Evolutionary conservation across 2,113 vertebrate genomes (phyloP).

Genomic region (Gnathonemus longibarbis): DNA sequence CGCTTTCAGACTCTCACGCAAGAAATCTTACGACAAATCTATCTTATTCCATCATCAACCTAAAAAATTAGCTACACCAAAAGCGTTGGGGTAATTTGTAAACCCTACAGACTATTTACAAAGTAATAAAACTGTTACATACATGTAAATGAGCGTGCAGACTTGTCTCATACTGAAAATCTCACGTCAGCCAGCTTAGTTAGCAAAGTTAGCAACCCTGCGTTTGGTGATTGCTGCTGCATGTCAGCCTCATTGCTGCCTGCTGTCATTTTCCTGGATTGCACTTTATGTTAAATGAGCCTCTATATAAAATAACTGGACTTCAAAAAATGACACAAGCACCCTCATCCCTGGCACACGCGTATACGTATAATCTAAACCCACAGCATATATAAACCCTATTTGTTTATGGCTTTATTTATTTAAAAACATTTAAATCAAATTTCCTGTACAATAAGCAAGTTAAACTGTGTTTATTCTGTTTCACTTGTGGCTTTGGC

Average conservation of each 20-base stretch:
- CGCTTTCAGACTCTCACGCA: not conserved
- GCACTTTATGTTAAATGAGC: not conserved
- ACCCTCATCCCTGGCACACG: not conserved
- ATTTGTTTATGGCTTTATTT: conserved; percentile 11
- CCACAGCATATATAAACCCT: not conserved
- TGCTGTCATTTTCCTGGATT: not conserved
- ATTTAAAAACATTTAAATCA: not conserved
- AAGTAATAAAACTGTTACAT: not conserved
- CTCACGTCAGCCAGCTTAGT: not conserved
- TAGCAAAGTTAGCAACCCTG: not conserved
- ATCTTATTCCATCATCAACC: not conserved
- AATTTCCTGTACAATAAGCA: not conserved
- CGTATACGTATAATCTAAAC: not conserved
- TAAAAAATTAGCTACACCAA: not conserved
- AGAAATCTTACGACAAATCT: not conserved
- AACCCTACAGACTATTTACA: not conserved
- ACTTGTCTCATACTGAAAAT: not conserved
- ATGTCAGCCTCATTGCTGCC: not conserved
- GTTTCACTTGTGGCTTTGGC: not conserved
- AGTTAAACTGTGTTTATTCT: conserved; percentile 1
- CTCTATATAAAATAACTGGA: not conserved
- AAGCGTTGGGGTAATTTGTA: not conserved
- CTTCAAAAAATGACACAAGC: not conserved
- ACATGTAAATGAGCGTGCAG: not conserved
- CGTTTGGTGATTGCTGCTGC: not conserved